Base-by-base conservation (phyloP, 2,797 vertebrate genomes). In the Dallia pectoralis region DNA sequence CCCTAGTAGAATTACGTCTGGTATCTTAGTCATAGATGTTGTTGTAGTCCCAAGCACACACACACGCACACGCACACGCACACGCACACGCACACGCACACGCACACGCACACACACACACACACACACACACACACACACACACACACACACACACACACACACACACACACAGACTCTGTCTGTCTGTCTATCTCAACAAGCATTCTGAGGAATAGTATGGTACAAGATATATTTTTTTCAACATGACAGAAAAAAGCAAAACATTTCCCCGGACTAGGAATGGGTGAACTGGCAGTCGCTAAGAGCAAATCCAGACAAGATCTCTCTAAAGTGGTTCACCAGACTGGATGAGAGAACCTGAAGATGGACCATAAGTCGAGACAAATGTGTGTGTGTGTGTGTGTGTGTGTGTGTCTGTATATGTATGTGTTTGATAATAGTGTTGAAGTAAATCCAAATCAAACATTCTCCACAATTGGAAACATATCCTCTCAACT, bases 301-400 rank as follows among this genome's bases (percentile, higher is more conserved):
- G 80, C 85, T 93, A 88, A 92, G 85, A 84, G 85, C 84, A 90
- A 89, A 93, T 90, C 89, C 92, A 92, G 91, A 91, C 87, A 32
- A 69, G 82, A 56, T 59, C 65, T 65, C 14, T 65, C 44, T 74
- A 86, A 89, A 93, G 84, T 80, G 86, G 81, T 93, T 91, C 82
- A 78, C 85, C 92, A 93, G 90, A 91, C 79, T 81, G 83, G 71
- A 73, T 82, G 75, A 72, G 47, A 56, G 18, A 30, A 15, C 44
- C 53, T 25, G 53, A 56, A 22, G 53, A 25, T 11, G 11, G 11
- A 56, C 9, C 9, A 0, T 56, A 56, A 56, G 9, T 56, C 53
- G 12, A 3, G n/a, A 14, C 53, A 22, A 22, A 25, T 56, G 2
- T 12, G 40, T 11, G 40, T 44, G 40, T 44, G 14, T 14, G 40